phyloP scores from a whole-genome alignment of 2,113 vertebrate species.

The Scolopax mira region DNA sequence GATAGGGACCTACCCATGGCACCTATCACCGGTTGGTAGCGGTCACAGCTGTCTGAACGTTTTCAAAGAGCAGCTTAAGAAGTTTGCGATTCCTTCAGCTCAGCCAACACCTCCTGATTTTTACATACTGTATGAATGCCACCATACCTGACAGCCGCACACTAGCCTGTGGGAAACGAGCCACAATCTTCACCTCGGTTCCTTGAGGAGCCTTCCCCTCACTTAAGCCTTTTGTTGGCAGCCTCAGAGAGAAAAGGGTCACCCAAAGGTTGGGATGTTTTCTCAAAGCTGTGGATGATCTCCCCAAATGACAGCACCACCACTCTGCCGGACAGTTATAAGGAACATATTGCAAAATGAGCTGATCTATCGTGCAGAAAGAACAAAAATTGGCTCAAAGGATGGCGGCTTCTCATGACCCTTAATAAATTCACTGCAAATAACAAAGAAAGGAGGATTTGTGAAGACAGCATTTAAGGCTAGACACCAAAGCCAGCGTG shows the following conservation, averaged over 20 bases:
- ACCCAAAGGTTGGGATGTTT: not conserved
- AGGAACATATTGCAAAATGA: not conserved
- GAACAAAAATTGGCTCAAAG: not conserved
- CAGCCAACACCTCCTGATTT: not conserved
- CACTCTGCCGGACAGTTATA: not conserved
- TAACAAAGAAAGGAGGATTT: not conserved
- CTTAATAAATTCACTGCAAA: not conserved
- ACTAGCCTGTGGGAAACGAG: not conserved
- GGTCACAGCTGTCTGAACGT: not conserved
- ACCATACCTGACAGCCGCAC: not conserved
- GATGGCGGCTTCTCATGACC: not conserved
- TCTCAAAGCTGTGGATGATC: not conserved
- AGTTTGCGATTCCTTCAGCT: not conserved
- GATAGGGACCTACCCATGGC: not conserved
- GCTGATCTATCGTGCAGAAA: not conserved
- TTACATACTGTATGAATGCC: not conserved
- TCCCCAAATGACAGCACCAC: not conserved
- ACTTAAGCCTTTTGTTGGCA: not conserved
- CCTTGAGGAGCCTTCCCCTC: not conserved
- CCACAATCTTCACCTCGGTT: not conserved
- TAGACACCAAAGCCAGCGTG: not conserved
- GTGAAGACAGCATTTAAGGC: not conserved
- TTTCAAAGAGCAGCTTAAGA: not conserved
- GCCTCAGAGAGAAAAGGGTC: not conserved
- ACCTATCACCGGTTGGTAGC: not conserved